Evolutionary conservation across 1,140 invertebrate species (phyloP), one percentile per base, ranked within the genome.

Genomic region (Potamilus streckersoni): DNA sequence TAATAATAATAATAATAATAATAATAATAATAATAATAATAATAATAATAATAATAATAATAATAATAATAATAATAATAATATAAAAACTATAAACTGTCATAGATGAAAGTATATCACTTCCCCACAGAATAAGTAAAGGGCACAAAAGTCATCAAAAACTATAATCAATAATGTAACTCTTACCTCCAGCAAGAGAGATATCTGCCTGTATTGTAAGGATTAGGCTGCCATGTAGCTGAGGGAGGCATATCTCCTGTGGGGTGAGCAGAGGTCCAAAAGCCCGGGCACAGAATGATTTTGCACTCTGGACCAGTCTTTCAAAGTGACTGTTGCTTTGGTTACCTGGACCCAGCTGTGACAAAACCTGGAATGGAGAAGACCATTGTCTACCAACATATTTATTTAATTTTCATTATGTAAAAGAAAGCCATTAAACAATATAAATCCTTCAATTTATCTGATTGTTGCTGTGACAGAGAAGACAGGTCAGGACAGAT

Each of bases 201-300:
- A 83, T 58, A 66, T 83, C 79, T 8, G 74, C 68, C 74, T 77
- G 69, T 20, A 83, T 70, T 12, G 77, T 71, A 56, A 77, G 71
- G 23, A 77, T 62, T 2, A 83, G 72, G 68, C 75, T 61, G 15
- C 78, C 78, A 15, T 74, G 79, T 63, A 80, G 83, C 64, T 61
- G 60, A 3, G 72, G 68, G 69, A 82, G 65, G 67, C 80, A 82
- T 17, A 66, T 71, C 38, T 60, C 55, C 17, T n/a, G 17, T 1
- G 83, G 83, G 31, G 78, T 23, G 6, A 85, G 70, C 23, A 82
- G 27, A 16, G 82, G 76, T 13, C 59, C 62, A 56, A 62, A 23
- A 38, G 27, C 27, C n/a, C 72, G 63, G 8, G 69, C 56, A 62
- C 79, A 76, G 78, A 77, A 85, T 20, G 62, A 58, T 31, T 65